Base-by-base conservation (phyloP, 2,797 vertebrate genomes). In the Muscicapa striata region DNA sequence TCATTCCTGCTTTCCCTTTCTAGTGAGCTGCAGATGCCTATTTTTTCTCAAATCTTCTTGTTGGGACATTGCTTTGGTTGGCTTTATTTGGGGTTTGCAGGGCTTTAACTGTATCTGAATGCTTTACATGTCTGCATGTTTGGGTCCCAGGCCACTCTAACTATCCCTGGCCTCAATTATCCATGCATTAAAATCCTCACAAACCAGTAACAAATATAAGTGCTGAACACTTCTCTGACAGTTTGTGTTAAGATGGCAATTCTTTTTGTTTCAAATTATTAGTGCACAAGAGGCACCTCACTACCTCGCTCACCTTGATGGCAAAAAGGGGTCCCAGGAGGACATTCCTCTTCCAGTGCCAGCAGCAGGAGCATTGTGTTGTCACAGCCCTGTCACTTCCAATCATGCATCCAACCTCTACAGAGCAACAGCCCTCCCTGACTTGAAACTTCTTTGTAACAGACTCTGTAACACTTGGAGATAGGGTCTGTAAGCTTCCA, bases 41-140 rank as follows among this genome's bases (percentile, higher is more conserved):
- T 30, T 45, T 89, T 88, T 78, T 66, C 5, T 72, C 51, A n/a
- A 10, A 63, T 48, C 17, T 59, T 63, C n/a, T 45, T 32, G 4
- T 13, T 61, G 61, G 29, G n/a, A 85, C 24, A 20, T 82, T 32
- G 59, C 29, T 49, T 76, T 55, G 73, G 13, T 27, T 59, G 17
- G 26, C 15, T 89, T 87, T 48, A 57, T 72, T 72, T 72, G 51
- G 34, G 11, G 10, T 78, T 85, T 91, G 4, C 40, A 95, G 64
- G 43, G 34, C 32, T 93, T 84, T 41, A 62, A 29, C 11, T 38
- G 7, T 40, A 63, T 61, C n/a, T 73, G 63, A 58, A 68, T 78
- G 22, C 46, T 52, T 76, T 90, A 57, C 1, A 1, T 27, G 11
- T 17, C 13, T 43, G 15, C 6, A 58, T 0, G 0, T 51, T 51